Evolutionary conservation across 2,113 vertebrate species (phyloP).

Genomic region (Noctilio leporinus): DNA sequence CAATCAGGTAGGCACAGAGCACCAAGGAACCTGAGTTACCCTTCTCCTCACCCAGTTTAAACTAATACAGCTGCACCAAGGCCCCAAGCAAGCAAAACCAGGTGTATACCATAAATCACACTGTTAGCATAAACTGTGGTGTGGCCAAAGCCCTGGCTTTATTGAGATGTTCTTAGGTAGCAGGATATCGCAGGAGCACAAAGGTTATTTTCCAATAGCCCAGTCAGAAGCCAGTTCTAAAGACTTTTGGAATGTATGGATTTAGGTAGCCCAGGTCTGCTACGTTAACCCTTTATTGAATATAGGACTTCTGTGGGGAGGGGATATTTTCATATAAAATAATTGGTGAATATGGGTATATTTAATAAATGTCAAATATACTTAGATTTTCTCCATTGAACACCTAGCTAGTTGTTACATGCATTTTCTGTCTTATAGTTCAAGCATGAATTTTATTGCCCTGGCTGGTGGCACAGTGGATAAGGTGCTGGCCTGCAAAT

Average conservation of each 20-base stretch:
- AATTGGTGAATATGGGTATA: not conserved
- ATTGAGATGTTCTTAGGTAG: not conserved
- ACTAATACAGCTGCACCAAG: not conserved
- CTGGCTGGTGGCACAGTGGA: too few relatives aligned
- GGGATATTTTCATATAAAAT: conserved; percentile 18
- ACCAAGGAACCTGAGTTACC: not conserved
- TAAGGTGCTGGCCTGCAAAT: too few relatives aligned
- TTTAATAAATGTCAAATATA: conserved; percentile 20
- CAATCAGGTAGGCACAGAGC: not conserved
- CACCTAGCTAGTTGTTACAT: not conserved
- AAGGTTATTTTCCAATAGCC: conserved; percentile 20
- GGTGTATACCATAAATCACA: not conserved
- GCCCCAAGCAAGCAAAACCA: not conserved
- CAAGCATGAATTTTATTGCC: not conserved
- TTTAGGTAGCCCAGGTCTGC: not conserved
- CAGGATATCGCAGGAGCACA: not conserved
- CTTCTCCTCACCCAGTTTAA: not conserved
- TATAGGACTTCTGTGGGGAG: not conserved
- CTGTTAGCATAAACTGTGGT: not conserved
- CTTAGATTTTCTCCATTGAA: not conserved
- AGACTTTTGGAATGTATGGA: not conserved
- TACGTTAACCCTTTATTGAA: not conserved
- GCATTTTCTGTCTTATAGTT: not conserved
- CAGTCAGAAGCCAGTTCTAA: not conserved
- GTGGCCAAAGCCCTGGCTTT: not conserved